These are phyloP conservation scores for Tetrax tetrax DNA, from an alignment of 2,113 vertebrate genomes.

Conservation along the genomic window DNA sequence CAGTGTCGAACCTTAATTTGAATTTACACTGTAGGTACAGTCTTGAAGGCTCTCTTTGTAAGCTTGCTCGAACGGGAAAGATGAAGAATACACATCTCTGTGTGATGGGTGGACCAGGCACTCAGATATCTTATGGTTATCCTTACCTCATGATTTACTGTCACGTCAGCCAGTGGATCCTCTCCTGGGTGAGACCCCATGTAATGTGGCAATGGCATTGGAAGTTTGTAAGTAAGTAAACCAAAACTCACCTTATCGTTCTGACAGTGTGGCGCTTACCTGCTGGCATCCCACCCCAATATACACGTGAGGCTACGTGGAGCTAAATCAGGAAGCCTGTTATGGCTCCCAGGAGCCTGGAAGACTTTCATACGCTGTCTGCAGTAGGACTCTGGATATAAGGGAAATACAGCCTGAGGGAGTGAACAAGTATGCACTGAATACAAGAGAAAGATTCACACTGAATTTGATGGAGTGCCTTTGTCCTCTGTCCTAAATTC, in stretches of 20 bases:
- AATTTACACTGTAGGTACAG: background rate
- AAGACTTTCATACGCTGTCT: background rate
- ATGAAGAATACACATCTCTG: background rate
- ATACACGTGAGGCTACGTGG: accelerated
- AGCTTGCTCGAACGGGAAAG: background rate
- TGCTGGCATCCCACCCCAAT: background rate
- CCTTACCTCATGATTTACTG: background rate
- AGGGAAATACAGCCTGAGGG: background rate
- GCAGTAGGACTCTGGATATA: background rate
- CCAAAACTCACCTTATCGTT: background rate
- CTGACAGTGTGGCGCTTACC: background rate
- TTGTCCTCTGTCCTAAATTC: accelerated
- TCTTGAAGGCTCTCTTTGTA: background rate
- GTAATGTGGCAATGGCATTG: accelerated
- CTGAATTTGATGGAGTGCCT: background rate
- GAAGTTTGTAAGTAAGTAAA: background rate
- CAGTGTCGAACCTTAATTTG: background rate
- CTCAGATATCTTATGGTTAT: accelerated
- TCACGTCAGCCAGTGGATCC: background rate
- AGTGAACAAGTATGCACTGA: background rate
- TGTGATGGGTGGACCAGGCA: background rate
- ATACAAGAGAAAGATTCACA: background rate
- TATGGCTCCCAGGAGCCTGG: background rate
- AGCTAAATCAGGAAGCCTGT: background rate
- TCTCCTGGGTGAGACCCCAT: accelerated